phyloP scores from a whole-genome alignment of 2,888 invertebrate genomes.

The Euclidia mi region DNA sequence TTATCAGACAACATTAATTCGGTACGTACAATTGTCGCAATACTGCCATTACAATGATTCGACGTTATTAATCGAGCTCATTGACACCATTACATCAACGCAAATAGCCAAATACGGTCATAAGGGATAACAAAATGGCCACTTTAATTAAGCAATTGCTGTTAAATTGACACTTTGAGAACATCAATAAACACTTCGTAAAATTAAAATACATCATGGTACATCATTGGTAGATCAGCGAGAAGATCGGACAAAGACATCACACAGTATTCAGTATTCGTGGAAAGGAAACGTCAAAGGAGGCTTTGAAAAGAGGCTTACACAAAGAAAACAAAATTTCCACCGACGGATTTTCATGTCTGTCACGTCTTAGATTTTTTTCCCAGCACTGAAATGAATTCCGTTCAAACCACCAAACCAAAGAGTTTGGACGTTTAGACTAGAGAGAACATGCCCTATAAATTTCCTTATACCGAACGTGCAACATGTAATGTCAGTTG shows the following conservation, averaged over 20 bases:
- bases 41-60: no score
- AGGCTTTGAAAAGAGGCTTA: constrained; percentile 68
- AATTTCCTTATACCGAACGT: no score
- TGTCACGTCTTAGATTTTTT: constrained; percentile 79
- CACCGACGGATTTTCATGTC: constrained; percentile 76
- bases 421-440: no score
- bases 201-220: constrained; percentile 49
- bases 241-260: constrained; percentile 62
- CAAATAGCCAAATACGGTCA: neutral
- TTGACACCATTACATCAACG: no score
- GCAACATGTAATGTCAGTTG: no score
- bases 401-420: constrained; percentile 66
- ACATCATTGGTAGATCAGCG: constrained; percentile 55
- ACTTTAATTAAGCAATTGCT: neutral
- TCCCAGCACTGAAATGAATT: constrained; percentile 73
- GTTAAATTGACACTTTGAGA: neutral
- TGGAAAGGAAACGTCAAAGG: constrained; percentile 66
- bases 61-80: no score
- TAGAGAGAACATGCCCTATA: no score
- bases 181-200: constrained; percentile 21
- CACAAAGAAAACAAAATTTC: constrained; percentile 76
- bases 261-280: constrained; percentile 54
- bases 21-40: no score
- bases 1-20: no score
- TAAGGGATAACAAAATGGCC: neutral